Base-by-base conservation (phyloP, 2,888 invertebrate species). In the Coleophora deauratella region DNA sequence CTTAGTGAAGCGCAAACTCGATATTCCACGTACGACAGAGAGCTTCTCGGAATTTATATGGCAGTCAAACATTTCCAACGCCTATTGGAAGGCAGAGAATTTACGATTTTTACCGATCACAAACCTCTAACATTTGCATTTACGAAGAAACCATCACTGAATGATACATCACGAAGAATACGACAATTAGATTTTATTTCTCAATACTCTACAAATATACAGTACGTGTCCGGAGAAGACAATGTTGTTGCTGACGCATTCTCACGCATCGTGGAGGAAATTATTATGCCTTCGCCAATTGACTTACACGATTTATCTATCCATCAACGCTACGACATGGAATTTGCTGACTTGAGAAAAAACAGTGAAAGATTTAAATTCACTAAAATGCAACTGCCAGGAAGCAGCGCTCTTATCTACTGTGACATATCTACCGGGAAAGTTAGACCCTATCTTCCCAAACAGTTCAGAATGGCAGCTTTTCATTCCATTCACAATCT, bases 1-100 rank as follows among this genome's bases (percentile, higher is more conserved):
- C 4, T 57, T 62, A 4, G 51, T 62, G 71, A 66, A 3, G 65
- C 62, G 4, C 57, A 54, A 1, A 28, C 72, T 9, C 59, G 71
- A 45, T 66, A 71, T 49, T 31, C 42, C 3, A 40, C 46, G 35
- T 7, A 49, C 50, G 46, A 34, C 3, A 9, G 45, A 10, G 49
- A 51, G 31, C 38, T 53, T 13, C 27, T 45, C 9, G 49, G 45
- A 1, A 49, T 50, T 11, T 51, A 49, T 33, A 9, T 46, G 33
- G 33, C 49, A 0, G 15, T 50, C 1, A 38, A 36, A 21, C 40
- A 51, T 41, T 54, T 54, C 27, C 11, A 27, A 27, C 4, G 27
- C n/a, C n/a, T 33, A 4, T 12, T 40, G 7, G 40, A 40, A 31
- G 44, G 40, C 3, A 21, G 44, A 9, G 9, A 36, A 1, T 33